Evolutionary conservation across 2,113 vertebrate genomes (phyloP), one percentile per base, ranked within the genome.

Genomic region (Engraulis encrasicolus): DNA sequence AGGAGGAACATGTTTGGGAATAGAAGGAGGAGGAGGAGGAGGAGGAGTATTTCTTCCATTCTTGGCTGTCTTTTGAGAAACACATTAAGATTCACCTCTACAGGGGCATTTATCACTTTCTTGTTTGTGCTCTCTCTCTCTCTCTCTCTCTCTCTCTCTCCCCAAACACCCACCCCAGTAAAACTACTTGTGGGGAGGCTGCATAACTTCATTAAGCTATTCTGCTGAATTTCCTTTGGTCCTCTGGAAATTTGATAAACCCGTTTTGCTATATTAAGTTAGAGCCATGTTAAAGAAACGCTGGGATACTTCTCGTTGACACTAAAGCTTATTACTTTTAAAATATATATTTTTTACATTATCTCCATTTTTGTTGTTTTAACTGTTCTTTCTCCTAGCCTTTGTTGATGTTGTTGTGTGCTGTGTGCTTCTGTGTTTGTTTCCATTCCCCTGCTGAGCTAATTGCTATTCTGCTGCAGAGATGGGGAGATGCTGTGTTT

Each of bases 131-230:
- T n/a, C n/a, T n/a, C n/a, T n/a, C n/a, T n/a, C n/a, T n/a, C n/a
- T n/a, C n/a, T n/a, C n/a, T n/a, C n/a, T n/a, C n/a, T 79, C 78
- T 82, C 37, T n/a, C 85, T 31, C 18, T 80, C 50, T 82, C 82
- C 81, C 23, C n/a, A n/a, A n/a, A 66, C 58, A n/a, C 6, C 23
- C 23, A 7, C 54, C 2, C 58, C 58, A 27, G n/a, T 27, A 20
- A 6, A 11, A 66, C 48, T 83, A 58, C 54, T 54, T 49, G 78
- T 78, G 81, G 79, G 84, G 80, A 78, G 50, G 23, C 45, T 18
- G 81, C 48, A 54, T 81, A 89, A 90, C 81, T 87, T 85, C 31
- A 88, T 89, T 88, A 85, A 85, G 82, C 71, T 81, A 82, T 86
- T 85, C 83, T 84, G 48, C 50, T 52, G 85, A 87, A 85, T 88